phyloP scores from a whole-genome alignment of 2,888 invertebrate species.

The Sphinx pinastri region DNA sequence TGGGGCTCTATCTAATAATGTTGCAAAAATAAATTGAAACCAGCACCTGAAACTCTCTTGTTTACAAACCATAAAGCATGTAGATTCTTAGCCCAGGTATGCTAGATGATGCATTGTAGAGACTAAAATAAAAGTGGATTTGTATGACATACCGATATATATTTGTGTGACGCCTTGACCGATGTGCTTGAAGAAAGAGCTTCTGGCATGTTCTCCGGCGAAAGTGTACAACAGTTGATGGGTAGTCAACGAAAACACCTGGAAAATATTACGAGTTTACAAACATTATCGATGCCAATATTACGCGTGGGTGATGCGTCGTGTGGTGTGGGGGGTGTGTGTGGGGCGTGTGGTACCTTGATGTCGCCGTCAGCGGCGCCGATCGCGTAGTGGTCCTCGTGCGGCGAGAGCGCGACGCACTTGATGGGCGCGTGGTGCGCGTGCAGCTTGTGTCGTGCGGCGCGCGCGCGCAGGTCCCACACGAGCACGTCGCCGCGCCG shows the following conservation, averaged over 20 bases:
- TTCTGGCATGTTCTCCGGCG: slow-evolving; percentile 96
- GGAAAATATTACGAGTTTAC: slow-evolving; percentile 35
- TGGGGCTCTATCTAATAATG: too few species aligned
- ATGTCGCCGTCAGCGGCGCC: slow-evolving; percentile 97
- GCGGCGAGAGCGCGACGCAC: slow-evolving; percentile 96
- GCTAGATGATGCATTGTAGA: neutral
- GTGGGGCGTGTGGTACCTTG: slow-evolving; percentile 83
- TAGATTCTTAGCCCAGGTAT: too few species aligned
- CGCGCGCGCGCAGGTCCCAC: slow-evolving; percentile 96
- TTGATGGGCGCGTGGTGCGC: slow-evolving; percentile 98
- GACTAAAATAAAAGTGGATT: neutral
- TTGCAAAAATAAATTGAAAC: too few species aligned
- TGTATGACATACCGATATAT: slow-evolving; percentile 84
- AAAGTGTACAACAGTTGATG: slow-evolving; percentile 94
- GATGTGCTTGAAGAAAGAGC: slow-evolving; percentile 98
- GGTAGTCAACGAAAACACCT: slow-evolving; percentile 97
- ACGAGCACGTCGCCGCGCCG: slow-evolving; percentile 98
- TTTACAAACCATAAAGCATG: too few species aligned
- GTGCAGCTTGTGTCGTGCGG: slow-evolving; percentile 90
- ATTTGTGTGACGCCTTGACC: slow-evolving; percentile 98
- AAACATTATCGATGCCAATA: too few species aligned
- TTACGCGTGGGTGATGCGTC: too few species aligned
- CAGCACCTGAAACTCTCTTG: too few species aligned
- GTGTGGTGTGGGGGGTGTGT: neutral
- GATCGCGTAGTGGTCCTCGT: slow-evolving; percentile 98